These are phyloP conservation scores for Cryptus viduatorius DNA, from an alignment of 2,888 invertebrate genomes.

Conservation along the genomic window DNA sequence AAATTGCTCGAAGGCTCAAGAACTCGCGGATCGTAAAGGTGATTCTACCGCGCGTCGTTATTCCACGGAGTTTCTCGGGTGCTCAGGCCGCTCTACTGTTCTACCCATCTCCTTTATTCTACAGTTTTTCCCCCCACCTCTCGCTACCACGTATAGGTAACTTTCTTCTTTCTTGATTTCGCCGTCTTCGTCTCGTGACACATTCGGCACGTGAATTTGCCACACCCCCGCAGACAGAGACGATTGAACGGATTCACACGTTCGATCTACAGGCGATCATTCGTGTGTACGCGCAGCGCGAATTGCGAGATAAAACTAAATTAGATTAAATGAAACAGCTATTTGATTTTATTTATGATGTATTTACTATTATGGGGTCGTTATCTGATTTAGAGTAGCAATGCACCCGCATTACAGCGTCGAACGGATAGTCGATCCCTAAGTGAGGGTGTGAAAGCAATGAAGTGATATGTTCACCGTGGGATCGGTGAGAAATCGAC, in stretches of 20 bases:
- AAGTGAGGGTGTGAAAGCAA: no score
- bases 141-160: not conserved
- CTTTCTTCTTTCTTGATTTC: slow-evolving; percentile 1
- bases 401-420: no score
- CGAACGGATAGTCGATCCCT: no score
- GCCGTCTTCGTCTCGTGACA: not conserved
- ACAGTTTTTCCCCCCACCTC: slow-evolving; percentile 1
- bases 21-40: slow-evolving; percentile 67
- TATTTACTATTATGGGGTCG: no score
- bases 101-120: slow-evolving; percentile 29
- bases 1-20: slow-evolving; percentile 75
- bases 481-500: no score
- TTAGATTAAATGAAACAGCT: no score
- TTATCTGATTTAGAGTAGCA: no score
- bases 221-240: slow-evolving; percentile 2
- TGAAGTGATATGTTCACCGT: no score
- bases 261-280: no score
- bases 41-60: slow-evolving; percentile 41
- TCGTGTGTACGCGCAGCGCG: no score
- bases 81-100: slow-evolving; percentile 22
- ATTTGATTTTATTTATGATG: no score
- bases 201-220: slow-evolving; percentile 15
- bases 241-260: slow-evolving; percentile 6
- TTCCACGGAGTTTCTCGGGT: slow-evolving; percentile 38
- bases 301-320: no score